Percentiles rank a stretch among this genome's conserved stretches.
These are phyloP conservation scores for Stenopsyche tienmushanensis DNA, from an alignment of 1,140 invertebrate genomes.

Conservation along the genomic window DNA sequence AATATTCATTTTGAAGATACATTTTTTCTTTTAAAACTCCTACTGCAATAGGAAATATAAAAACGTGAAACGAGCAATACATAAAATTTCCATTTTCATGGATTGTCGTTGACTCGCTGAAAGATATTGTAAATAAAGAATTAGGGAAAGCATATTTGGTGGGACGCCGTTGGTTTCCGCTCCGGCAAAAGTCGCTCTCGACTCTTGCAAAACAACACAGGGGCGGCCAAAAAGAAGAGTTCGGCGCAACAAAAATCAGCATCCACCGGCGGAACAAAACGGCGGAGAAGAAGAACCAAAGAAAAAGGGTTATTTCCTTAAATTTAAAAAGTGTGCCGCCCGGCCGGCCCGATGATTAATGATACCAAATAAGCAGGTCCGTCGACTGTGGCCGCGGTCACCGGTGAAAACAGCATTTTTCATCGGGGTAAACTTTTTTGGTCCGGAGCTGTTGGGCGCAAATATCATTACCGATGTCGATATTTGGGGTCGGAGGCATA, in stretches of 20 bases:
- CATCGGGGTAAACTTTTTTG: background rate
- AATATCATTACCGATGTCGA: constrained; percentile 34
- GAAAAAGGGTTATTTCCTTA: constrained; percentile 37
- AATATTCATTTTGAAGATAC: too few species aligned
- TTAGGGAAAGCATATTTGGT: background rate
- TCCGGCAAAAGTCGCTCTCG: background rate
- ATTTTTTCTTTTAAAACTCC: too few species aligned
- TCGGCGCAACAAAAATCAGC: background rate
- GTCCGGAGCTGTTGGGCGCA: constrained; percentile 4
- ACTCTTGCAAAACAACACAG: background rate
- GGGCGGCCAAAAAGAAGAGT: background rate
- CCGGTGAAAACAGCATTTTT: too few species aligned
- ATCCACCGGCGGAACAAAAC: background rate
- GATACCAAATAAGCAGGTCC: constrained; percentile 36
- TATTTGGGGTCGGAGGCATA: constrained; percentile 2
- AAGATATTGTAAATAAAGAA: too few species aligned
- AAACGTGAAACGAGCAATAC: too few species aligned
- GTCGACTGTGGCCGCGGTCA: background rate
- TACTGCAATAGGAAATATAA: too few species aligned
- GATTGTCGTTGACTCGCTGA: background rate
- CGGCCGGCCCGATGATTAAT: constrained; percentile 34
- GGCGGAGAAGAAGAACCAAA: constrained; percentile 11
- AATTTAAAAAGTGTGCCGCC: constrained; percentile 38
- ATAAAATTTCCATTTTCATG: background rate
- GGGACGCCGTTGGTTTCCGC: background rate